Evolutionary conservation across 2,797 vertebrate species (phyloP).

Genomic region (Apogon talboti): DNA sequence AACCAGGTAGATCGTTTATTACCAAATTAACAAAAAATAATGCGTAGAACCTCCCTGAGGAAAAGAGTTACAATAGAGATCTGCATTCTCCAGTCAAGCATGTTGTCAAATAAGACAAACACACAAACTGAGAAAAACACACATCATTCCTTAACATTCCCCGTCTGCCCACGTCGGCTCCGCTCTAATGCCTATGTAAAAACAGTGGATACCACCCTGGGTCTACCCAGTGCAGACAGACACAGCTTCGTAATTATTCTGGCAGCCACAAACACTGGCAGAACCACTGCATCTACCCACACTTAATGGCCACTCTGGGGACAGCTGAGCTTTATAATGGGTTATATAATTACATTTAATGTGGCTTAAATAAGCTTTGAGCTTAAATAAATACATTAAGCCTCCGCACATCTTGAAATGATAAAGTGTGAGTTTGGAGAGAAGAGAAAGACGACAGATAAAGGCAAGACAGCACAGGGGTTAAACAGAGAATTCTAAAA

Average conservation of each 20-base stretch:
- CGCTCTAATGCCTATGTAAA: conserved; percentile 48
- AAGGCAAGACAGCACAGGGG: conserved; percentile 18
- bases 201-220: conserved; percentile 41
- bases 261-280: conserved; percentile 62
- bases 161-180: conserved; percentile 32
- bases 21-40: background rate
- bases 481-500: conserved; percentile 2
- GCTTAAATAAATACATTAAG: conserved; percentile 81
- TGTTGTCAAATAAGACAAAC: conserved; percentile 7
- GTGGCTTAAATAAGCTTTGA: conserved; percentile 80
- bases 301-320: conserved; percentile 74
- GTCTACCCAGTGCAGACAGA: conserved; percentile 55
- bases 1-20: background rate
- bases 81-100: background rate
- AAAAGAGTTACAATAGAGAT: conserved; percentile 1
- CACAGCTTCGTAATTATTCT: conserved; percentile 60
- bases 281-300: conserved; percentile 55
- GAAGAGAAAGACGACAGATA: conserved; percentile 34
- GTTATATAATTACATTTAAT: conserved; percentile 82
- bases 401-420: conserved; percentile 79
- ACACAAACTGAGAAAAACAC: conserved; percentile 11
- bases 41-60: background rate
- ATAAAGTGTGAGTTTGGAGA: conserved; percentile 59
- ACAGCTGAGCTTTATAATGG: conserved; percentile 72
- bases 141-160: conserved; percentile 31